Conservation (phyloP, 2,888 invertebrate genomes). For the Tenthredo distinguenda region DNA sequence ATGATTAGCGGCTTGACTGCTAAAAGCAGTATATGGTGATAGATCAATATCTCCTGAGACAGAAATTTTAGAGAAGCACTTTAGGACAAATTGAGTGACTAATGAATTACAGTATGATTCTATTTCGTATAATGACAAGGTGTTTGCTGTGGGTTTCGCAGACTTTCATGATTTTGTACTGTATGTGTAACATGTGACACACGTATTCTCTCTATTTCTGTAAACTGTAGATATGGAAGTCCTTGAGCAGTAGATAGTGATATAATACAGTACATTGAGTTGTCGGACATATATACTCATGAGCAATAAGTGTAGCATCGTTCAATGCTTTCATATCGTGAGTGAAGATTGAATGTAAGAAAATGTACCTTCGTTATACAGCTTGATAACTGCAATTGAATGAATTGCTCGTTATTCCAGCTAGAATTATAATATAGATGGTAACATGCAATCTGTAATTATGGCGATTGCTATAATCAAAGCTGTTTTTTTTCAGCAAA, state of each 20-base stretch:
- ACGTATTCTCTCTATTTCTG: background rate
- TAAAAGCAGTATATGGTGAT: background rate
- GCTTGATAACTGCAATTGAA: background rate
- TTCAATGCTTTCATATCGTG: background rate
- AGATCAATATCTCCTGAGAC: conserved; percentile 3
- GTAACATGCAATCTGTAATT: conserved; percentile 6
- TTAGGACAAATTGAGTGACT: background rate
- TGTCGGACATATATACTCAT: background rate
- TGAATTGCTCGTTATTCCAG: background rate
- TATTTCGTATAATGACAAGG: background rate
- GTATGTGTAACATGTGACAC: background rate
- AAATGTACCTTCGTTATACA: background rate
- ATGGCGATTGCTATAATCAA: background rate
- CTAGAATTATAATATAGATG: background rate
- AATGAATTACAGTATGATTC: conserved; percentile 5
- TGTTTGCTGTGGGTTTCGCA: background rate
- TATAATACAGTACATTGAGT: background rate
- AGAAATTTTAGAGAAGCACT: background rate
- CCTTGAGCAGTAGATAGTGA: conserved; percentile 28
- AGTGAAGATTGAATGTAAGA: background rate
- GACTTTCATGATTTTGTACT: background rate
- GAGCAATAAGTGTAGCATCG: background rate
- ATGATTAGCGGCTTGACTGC: conserved; percentile 7
- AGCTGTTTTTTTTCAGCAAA: background rate
- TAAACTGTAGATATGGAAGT: conserved; percentile 8